Base-by-base conservation (phyloP, 2,888 invertebrate genomes). In the Leucophenga maculata region DNA sequence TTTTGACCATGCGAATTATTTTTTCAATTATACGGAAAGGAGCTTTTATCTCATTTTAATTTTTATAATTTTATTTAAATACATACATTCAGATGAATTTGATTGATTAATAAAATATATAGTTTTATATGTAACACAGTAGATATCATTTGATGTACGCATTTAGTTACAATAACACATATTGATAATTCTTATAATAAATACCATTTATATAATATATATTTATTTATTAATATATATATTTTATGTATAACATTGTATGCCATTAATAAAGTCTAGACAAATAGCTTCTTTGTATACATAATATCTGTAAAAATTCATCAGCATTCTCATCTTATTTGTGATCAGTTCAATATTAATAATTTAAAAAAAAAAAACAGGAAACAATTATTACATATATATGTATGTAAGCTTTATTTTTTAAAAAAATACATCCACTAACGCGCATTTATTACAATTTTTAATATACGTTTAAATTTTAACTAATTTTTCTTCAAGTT, bases 381-480 rank as follows among this genome's bases (percentile, higher is more conserved):
- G 50, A 69, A 75, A 74, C n/a, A 74, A 68, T 66, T 72, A 26
- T 65, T 68, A 14, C 22, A 67, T 59, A 57, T 48, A 57, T 75
- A n/a, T n/a, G n/a, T n/a, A n/a, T n/a, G n/a, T n/a, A n/a, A n/a
- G 55, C 68, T 67, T 71, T 73, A 74, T 75, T 18, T 9, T 1
- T 67, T 67, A 14, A 55, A 55, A 44, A 22, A 39, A 32, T n/a
- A 59, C n/a, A 62, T 20, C 44, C 46, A 16, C 44, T 11, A 60
- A 31, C n/a, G 2, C 16, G 26, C 26, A 26, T 65, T 46, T 64
- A 31, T 16, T 52, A 46, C 39, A 48, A 57, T 68, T 52, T 31
- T 55, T n/a, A 55, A 14, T 54, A 72, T 69, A 71, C 18, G 72
- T 74, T 74, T 76, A 26, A 65, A 75, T 74, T 67, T 70, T 70